Evolutionary conservation across 2,888 invertebrate genomes (phyloP).

Genomic region (Norana najaformis): DNA sequence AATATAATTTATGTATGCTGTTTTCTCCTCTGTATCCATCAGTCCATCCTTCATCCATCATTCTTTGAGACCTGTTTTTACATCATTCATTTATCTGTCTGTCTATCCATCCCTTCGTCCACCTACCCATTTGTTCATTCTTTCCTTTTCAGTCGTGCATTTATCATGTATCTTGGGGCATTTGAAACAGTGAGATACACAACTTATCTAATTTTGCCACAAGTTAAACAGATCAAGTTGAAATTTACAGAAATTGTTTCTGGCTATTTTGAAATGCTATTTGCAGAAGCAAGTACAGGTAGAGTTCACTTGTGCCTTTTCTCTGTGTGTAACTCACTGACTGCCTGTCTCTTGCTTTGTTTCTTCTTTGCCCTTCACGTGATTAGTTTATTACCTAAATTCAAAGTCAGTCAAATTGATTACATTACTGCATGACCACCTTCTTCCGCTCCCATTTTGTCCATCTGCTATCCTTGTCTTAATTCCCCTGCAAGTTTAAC

Average conservation of each 20-base stretch:
- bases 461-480: not conserved
- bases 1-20: not conserved
- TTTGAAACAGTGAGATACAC: not conserved
- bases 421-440: not conserved
- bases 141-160: too few species aligned
- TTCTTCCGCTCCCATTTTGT: not conserved
- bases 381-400: not conserved
- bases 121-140: too few species aligned
- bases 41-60: too few species aligned
- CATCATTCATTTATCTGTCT: not conserved
- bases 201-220: not conserved
- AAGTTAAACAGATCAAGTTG: not conserved
- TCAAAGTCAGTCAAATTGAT: not conserved
- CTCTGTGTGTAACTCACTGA: not conserved
- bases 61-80: too few species aligned
- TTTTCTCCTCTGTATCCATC: too few species aligned
- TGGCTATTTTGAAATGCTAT: conserved; percentile 7
- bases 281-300: conserved; percentile 22
- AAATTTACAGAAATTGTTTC: not conserved
- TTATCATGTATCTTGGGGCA: not conserved
- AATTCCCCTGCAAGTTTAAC: too few species aligned
- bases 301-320: not conserved
- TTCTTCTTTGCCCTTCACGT: not conserved
- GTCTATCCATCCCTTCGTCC: not conserved
- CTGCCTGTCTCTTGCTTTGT: not conserved